Evolutionary conservation across 2,113 vertebrate genomes (phyloP).

Genomic region (Cochlearius cochlearius): DNA sequence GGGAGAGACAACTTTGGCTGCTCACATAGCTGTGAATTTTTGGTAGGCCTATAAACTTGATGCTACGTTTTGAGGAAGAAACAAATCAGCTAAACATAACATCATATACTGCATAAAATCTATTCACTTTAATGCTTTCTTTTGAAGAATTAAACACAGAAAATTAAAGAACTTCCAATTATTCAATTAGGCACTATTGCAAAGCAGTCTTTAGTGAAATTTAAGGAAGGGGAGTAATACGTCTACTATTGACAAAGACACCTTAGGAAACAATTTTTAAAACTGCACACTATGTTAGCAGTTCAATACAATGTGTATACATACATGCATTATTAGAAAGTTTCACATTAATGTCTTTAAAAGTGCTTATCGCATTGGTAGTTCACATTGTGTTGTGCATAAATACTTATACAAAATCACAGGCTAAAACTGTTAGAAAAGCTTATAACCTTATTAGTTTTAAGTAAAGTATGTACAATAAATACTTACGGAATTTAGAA

Average conservation of each 20-base stretch:
- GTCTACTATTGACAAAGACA: not conserved
- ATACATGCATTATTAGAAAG: conserved; percentile 19
- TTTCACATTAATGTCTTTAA: conserved; percentile 11
- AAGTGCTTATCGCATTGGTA: conserved; percentile 19
- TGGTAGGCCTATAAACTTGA: not conserved
- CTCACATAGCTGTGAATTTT: not conserved
- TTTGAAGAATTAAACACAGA: not conserved
- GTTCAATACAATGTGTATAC: conserved; percentile 11
- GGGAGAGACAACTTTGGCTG: not conserved
- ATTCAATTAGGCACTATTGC: not conserved
- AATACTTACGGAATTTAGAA: not conserved
- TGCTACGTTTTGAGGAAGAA: not conserved
- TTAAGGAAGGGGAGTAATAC: not conserved
- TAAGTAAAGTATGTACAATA: not conserved
- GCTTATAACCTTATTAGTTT: not conserved
- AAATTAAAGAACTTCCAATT: not conserved
- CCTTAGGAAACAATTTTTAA: not conserved
- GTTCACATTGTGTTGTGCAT: not conserved
- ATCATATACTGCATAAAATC: not conserved
- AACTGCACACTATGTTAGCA: not conserved
- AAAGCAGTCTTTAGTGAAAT: not conserved
- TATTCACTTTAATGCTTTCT: not conserved
- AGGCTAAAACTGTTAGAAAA: conserved; percentile 3
- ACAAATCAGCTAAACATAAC: not conserved
- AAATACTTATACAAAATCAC: conserved; percentile 33